Conservation (phyloP, 1,140 invertebrate species). For the Probaryconus sp. region DNA sequence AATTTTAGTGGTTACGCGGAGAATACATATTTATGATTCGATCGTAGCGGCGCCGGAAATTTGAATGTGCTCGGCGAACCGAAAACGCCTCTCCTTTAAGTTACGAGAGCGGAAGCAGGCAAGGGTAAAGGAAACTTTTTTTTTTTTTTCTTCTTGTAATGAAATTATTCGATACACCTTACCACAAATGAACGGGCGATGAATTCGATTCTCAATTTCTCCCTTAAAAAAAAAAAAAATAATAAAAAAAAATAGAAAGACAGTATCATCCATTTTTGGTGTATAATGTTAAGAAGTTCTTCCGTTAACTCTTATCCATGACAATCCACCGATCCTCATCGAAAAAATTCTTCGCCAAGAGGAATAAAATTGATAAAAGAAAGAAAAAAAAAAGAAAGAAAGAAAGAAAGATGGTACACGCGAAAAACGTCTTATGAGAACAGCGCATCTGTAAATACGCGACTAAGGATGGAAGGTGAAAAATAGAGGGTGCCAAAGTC, state of each 20-base stretch:
- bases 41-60: slow-evolving; percentile 67
- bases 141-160: slow-evolving; percentile 27
- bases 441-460: slow-evolving; percentile 34
- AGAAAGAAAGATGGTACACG: too few relatives aligned
- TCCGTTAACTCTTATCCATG: too few relatives aligned
- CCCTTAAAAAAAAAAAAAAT: too few relatives aligned
- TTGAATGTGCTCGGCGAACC: slow-evolving; percentile 66
- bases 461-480: slow-evolving; percentile 25
- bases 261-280: too few relatives aligned
- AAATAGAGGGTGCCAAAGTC: slow-evolving; percentile 34
- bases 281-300: too few relatives aligned
- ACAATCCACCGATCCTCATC: too few relatives aligned
- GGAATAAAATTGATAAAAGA: too few relatives aligned
- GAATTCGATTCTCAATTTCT: too few relatives aligned
- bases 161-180: slow-evolving; percentile 52
- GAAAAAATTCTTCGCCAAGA: neutral
- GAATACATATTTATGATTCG: slow-evolving; percentile 78
- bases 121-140: slow-evolving; percentile 20
- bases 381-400: too few relatives aligned
- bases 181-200: slow-evolving; percentile 10
- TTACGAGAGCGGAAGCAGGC: slow-evolving; percentile 22
- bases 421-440: slow-evolving; percentile 44
- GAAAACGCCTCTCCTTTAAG: slow-evolving; percentile 48
- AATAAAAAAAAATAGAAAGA: too few relatives aligned
- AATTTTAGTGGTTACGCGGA: slow-evolving; percentile 68